These are phyloP conservation scores for Heterodera filipjevi DNA, from an alignment of 2,888 invertebrate genomes.

Conservation along the genomic window DNA sequence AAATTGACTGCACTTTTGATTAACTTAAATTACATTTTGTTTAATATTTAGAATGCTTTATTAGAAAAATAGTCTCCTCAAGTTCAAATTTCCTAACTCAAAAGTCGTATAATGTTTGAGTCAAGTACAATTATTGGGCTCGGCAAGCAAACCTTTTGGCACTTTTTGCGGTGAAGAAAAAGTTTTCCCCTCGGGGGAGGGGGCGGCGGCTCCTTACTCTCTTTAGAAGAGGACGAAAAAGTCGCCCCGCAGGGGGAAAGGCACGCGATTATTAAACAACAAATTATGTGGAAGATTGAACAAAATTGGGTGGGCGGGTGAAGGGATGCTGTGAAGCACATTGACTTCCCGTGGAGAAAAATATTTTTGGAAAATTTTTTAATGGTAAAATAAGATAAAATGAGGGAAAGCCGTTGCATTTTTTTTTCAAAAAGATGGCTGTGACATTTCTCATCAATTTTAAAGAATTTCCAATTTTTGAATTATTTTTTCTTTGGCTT, in stretches of 20 bases:
- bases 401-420: too few relatives aligned
- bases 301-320: not conserved
- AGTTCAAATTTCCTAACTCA: not conserved
- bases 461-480: too few relatives aligned
- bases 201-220: not conserved
- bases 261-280: constrained; percentile 19
- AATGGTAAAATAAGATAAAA: not conserved
- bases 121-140: not conserved
- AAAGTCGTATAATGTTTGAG: not conserved
- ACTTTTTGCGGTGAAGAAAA: not conserved
- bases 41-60: too few relatives aligned
- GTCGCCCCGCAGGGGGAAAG: not conserved
- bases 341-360: constrained; percentile 16
- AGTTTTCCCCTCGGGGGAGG: not conserved
- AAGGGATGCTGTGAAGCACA: not conserved
- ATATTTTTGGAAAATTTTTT: not conserved
- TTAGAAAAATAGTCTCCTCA: too few relatives aligned
- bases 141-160: not conserved
- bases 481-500: too few relatives aligned
- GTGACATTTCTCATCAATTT: too few relatives aligned
- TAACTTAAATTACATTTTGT: too few relatives aligned
- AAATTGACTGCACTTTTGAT: too few relatives aligned
- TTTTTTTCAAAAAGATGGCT: too few relatives aligned
- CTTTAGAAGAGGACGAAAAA: not conserved
- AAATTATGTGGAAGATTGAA: constrained; percentile 17